Percentiles rank a stretch among this genome's conserved stretches.
Evolutionary conservation across 2,113 vertebrate species (phyloP).

Genomic region (Bubalus kerabau): DNA sequence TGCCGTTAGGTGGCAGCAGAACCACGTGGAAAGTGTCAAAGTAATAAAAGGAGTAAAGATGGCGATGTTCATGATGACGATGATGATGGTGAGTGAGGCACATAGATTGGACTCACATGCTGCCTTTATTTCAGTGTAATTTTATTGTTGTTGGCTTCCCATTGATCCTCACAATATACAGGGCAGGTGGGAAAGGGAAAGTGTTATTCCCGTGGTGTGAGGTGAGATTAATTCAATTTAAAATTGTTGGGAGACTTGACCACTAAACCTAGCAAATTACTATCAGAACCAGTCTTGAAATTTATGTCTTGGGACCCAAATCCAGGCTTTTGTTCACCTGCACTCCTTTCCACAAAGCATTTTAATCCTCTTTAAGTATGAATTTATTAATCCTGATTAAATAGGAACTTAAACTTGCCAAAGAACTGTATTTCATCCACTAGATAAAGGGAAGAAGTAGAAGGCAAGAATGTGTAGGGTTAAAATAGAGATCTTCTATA

Average conservation of each 20-base stretch:
- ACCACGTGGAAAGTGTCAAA: neutral
- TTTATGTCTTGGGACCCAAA: neutral
- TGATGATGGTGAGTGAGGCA: neutral
- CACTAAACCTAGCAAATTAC: neutral
- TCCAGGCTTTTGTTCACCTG: neutral
- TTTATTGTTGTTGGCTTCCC: neutral
- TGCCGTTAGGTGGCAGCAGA: conserved; percentile 78
- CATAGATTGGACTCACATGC: neutral
- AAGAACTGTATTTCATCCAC: neutral
- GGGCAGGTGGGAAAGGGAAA: neutral
- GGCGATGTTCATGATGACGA: neutral
- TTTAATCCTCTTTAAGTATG: neutral
- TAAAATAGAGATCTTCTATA: neutral
- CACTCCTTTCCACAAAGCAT: neutral
- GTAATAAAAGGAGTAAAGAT: neutral
- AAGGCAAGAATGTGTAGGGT: neutral
- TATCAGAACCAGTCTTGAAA: neutral
- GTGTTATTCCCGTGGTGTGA: neutral
- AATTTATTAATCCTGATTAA: neutral
- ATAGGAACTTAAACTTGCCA: neutral
- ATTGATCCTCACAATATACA: neutral
- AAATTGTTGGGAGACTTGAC: neutral
- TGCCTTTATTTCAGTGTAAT: neutral
- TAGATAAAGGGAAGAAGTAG: neutral
- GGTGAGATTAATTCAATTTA: neutral